These are phyloP conservation scores for Eumacrocentrus americanus DNA, from an alignment of 2,888 invertebrate genomes.

Conservation along the genomic window DNA sequence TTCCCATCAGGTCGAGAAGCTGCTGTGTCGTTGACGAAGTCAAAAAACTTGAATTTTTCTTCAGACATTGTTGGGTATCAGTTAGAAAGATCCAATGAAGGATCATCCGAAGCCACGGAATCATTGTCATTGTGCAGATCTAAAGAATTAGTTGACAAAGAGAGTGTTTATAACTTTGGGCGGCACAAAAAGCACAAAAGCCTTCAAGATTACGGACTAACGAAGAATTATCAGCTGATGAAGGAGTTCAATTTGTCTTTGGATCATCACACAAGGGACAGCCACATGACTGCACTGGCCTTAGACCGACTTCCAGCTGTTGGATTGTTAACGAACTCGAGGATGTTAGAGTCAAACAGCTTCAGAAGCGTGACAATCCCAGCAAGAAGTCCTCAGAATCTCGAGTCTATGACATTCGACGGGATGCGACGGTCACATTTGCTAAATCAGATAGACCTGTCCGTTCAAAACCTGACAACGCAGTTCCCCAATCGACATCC, in stretches of 20 bases:
- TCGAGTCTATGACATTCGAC: conserved; percentile 52
- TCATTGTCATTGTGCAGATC: conserved; percentile 39
- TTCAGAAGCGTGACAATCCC: conserved; percentile 48
- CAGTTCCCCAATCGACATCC: conserved; percentile 41
- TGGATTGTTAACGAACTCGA: conserved; percentile 43
- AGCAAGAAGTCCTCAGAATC: conserved; percentile 41
- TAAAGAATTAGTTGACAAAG: conserved; percentile 44
- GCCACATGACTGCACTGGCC: conserved; percentile 40
- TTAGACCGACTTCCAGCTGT: conserved; percentile 47
- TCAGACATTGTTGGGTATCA: conserved; percentile 37
- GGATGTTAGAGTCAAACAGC: conserved; percentile 44
- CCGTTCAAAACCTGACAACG: conserved; percentile 40
- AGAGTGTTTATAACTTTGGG: conserved; percentile 44
- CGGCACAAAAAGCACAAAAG: conserved; percentile 46
- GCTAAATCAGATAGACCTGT: conserved; percentile 43
- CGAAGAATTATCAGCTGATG: conserved; percentile 49
- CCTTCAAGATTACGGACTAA: conserved; percentile 47
- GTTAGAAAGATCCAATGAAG: conserved; percentile 39
- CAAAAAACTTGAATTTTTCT: conserved; percentile 43
- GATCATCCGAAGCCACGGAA: conserved; percentile 22
- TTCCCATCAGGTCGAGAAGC: conserved; percentile 39
- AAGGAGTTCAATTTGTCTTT: conserved; percentile 50
- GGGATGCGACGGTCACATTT: conserved; percentile 49
- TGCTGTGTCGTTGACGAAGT: conserved; percentile 41
- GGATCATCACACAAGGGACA: conserved; percentile 46